These are phyloP conservation scores for Macrochelys suwanniensis DNA, from an alignment of 2,797 vertebrate genomes.

Conservation along the genomic window DNA sequence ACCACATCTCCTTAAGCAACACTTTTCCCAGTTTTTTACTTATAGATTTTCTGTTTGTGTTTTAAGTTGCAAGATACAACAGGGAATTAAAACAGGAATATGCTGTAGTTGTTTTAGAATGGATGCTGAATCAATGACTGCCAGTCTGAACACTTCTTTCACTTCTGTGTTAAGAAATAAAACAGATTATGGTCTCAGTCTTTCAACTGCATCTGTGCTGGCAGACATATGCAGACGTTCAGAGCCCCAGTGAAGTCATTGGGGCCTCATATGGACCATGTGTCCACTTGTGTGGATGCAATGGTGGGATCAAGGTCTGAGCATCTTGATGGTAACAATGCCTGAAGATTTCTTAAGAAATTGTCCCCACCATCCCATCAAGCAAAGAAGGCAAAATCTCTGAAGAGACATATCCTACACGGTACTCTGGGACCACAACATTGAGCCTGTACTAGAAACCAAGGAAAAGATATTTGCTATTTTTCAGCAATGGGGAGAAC, in stretches of 20 bases:
- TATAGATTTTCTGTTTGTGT: conserved; percentile 74
- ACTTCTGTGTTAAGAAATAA: conserved; percentile 81
- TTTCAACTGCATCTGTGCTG: conserved; percentile 13
- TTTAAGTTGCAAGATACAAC: conserved; percentile 69
- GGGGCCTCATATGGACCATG: conserved; percentile 67
- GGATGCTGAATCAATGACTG: conserved; percentile 80
- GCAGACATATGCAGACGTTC: conserved; percentile 50
- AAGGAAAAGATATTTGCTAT: background rate
- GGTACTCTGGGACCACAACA: background rate
- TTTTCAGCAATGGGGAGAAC: background rate
- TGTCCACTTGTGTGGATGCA: conserved; percentile 65
- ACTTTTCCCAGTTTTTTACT: conserved; percentile 65
- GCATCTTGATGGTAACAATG: background rate
- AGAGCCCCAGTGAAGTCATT: conserved; percentile 13
- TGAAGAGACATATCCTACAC: background rate
- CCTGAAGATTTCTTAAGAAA: background rate
- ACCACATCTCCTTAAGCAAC: conserved; percentile 63
- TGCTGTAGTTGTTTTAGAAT: conserved; percentile 60
- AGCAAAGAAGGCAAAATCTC: background rate
- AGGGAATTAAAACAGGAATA: conserved; percentile 69
- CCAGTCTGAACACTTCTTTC: conserved; percentile 84
- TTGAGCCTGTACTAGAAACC: background rate
- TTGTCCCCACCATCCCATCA: background rate
- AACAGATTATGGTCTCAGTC: conserved; percentile 85
- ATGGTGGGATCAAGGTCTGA: background rate